Evolutionary conservation across 2,113 vertebrate species (phyloP).

Genomic region (Antennarius striatus): DNA sequence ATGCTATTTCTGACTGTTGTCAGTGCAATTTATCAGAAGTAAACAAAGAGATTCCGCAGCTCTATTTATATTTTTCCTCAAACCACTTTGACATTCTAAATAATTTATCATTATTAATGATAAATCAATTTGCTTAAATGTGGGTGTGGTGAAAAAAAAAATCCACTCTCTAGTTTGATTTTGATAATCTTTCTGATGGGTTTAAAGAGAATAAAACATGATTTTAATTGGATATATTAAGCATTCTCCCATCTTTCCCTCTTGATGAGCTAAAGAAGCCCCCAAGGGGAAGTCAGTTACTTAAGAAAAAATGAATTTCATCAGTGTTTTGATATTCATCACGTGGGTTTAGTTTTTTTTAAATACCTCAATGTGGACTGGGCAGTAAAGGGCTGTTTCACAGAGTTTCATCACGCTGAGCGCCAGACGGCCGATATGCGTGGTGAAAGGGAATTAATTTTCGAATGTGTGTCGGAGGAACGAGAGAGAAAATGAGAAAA

Average conservation of each 20-base stretch:
- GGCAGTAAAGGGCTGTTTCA: slow-evolving; percentile 39
- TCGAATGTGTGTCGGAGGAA: slow-evolving; percentile 6
- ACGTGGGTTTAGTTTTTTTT: neutral
- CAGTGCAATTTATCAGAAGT: neutral
- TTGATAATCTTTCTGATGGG: no score
- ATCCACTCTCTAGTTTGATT: no score
- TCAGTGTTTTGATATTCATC: slow-evolving; percentile 21
- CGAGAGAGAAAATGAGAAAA: slow-evolving; percentile 9
- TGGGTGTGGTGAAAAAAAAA: no score
- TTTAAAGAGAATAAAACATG: no score
- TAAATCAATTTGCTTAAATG: no score
- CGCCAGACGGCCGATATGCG: slow-evolving; percentile 20
- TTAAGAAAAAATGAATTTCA: slow-evolving; percentile 30
- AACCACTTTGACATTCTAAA: no score
- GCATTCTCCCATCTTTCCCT: no score
- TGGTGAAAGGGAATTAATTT: slow-evolving; percentile 21
- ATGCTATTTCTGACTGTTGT: slow-evolving; percentile 4
- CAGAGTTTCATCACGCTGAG: slow-evolving; percentile 50
- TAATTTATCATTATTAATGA: no score
- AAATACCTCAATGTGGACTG: neutral
- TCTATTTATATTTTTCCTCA: no score
- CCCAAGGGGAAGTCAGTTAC: slow-evolving; percentile 3
- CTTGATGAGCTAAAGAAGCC: slow-evolving; percentile 8
- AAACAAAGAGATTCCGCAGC: neutral
- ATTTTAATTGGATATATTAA: no score